Conservation (phyloP, 2,888 invertebrate genomes). For the Morinoia aosen region DNA sequence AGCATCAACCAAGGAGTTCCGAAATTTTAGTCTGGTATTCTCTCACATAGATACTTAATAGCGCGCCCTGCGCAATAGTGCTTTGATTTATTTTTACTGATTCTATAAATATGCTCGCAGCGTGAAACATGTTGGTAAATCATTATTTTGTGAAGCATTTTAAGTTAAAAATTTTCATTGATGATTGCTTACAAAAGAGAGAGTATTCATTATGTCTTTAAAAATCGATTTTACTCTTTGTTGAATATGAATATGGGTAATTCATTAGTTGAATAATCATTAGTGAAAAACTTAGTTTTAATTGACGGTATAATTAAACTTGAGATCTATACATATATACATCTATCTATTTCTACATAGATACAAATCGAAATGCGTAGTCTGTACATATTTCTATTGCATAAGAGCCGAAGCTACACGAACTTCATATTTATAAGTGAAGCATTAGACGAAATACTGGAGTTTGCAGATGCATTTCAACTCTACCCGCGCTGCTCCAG, state of each 20-base stretch:
- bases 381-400: no score
- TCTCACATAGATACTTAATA: not conserved
- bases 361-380: no score
- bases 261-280: not conserved
- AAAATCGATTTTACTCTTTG: no score
- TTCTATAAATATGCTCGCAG: not conserved
- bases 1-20: not conserved
- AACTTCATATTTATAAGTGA: not conserved
- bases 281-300: not conserved
- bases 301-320: not conserved
- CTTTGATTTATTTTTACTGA: not conserved
- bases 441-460: not conserved
- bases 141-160: no score
- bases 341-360: no score
- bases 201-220: no score
- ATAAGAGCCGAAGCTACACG: not conserved
- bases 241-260: no score
- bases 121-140: not conserved
- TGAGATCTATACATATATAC: no score
- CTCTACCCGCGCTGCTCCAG: not conserved
- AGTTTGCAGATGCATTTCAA: not conserved
- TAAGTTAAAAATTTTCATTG: no score
- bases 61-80: not conserved
- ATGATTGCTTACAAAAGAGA: no score
- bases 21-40: not conserved